Evolutionary conservation across 2,113 vertebrate genomes (phyloP).

Genomic region (Pterocles burchelli): DNA sequence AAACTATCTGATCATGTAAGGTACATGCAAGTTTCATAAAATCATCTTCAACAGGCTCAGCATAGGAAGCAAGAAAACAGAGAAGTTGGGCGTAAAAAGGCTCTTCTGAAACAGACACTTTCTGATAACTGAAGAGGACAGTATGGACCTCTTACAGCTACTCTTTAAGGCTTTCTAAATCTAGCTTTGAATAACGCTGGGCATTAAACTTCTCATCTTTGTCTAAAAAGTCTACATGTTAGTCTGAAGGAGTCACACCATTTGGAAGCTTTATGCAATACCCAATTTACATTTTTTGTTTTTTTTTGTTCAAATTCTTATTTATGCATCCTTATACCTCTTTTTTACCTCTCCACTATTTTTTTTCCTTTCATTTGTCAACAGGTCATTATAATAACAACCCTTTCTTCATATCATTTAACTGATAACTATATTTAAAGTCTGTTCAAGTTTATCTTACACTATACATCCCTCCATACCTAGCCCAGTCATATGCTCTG

Average conservation of each 20-base stretch:
- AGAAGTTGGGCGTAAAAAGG: neutral
- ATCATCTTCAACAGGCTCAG: neutral
- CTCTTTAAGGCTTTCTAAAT: neutral
- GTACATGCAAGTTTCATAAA: neutral
- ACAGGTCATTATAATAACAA: neutral
- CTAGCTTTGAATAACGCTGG: neutral
- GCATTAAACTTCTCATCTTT: neutral
- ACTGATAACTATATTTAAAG: neutral
- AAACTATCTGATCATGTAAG: neutral
- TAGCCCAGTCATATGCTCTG: neutral
- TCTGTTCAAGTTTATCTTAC: neutral
- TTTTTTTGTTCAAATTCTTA: neutral
- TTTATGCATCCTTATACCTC: neutral
- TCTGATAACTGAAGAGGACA: neutral
- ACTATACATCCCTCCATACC: neutral
- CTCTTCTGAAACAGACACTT: neutral
- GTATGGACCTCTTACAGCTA: neutral
- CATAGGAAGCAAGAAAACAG: neutral
- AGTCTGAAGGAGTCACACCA: neutral
- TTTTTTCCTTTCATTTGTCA: constrained; percentile 1
- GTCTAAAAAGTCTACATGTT: neutral
- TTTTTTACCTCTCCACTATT: neutral
- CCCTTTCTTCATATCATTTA: neutral
- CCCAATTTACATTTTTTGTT: neutral
- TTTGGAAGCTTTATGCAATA: neutral